phyloP scores from a whole-genome alignment of 2,888 invertebrate genomes.

The Dysmachus trigonus region DNA sequence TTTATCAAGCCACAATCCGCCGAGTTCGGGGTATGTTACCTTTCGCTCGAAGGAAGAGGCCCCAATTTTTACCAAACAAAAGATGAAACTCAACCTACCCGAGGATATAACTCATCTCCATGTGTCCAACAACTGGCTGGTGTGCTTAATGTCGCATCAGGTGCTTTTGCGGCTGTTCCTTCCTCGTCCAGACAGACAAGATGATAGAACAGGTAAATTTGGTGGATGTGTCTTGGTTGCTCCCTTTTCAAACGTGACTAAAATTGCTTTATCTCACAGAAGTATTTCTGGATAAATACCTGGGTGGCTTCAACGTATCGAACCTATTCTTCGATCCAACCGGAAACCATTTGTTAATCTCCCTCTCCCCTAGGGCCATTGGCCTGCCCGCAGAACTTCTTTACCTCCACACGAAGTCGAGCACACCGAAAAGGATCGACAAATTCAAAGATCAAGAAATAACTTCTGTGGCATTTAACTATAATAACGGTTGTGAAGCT shows the following conservation, averaged over 20 bases:
- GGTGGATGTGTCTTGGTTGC: background rate
- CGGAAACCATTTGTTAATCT: conserved; percentile 83
- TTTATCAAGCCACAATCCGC: conserved; percentile 61
- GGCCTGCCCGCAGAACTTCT: conserved; percentile 75
- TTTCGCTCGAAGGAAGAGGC: conserved; percentile 75
- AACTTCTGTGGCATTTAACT: conserved; percentile 92
- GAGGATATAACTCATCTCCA: conserved; percentile 82
- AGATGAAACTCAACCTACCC: conserved; percentile 81
- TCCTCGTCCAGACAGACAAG: conserved; percentile 78
- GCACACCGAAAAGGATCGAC: conserved; percentile 74
- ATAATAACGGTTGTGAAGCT: conserved; percentile 72
- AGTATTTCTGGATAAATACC: conserved; percentile 60
- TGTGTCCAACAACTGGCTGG: conserved; percentile 83
- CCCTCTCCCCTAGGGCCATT: conserved; percentile 69
- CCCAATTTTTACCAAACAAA: conserved; percentile 87
- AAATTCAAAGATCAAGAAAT: conserved; percentile 74
- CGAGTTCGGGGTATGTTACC: conserved; percentile 68
- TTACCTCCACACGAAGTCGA: conserved; percentile 80
- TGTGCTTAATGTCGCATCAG: conserved; percentile 85
- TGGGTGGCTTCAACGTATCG: conserved; percentile 59
- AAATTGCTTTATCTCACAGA: conserved; percentile 52
- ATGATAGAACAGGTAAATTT: conserved; percentile 69
- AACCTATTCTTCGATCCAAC: conserved; percentile 76
- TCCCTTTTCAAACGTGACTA: background rate
- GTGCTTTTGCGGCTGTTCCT: conserved; percentile 83